Evolutionary conservation across 2,888 invertebrate genomes (phyloP).

Genomic region (Megamerina dolium): DNA sequence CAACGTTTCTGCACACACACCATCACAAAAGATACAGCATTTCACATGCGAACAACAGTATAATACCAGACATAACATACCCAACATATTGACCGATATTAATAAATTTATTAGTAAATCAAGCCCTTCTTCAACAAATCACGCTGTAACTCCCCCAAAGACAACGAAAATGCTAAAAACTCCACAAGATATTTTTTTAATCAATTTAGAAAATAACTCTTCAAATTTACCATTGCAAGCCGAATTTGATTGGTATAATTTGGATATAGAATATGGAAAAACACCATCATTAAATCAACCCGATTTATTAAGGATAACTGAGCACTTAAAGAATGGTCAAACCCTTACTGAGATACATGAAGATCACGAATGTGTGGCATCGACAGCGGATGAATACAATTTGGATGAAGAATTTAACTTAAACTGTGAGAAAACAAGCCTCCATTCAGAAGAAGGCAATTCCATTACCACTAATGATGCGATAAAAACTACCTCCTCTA

Average conservation of each 20-base stretch:
- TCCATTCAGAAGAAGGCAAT: not conserved
- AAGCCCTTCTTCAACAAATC: conserved; percentile 33
- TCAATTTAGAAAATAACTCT: conserved; percentile 21
- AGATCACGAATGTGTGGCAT: conserved; percentile 30
- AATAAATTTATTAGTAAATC: conserved; percentile 39
- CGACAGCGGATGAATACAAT: conserved; percentile 45
- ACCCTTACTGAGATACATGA: conserved; percentile 37
- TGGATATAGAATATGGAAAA: conserved; percentile 46
- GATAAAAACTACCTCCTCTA: conserved; percentile 1
- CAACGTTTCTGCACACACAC: conserved; percentile 1
- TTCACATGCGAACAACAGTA: no score
- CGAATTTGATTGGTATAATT: conserved; percentile 50
- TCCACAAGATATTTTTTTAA: conserved; percentile 2
- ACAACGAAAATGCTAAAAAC: conserved; percentile 14
- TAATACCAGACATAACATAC: conserved; percentile 43
- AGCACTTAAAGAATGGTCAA: conserved; percentile 20
- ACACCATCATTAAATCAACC: conserved; percentile 21
- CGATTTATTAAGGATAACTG: conserved; percentile 28
- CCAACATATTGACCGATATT: conserved; percentile 44
- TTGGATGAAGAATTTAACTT: conserved; percentile 44
- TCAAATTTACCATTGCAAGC: conserved; percentile 41
- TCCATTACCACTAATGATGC: not conserved
- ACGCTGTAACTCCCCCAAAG: conserved; percentile 20
- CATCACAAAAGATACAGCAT: no score
- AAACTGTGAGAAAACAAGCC: conserved; percentile 17